Evolutionary conservation across 2,888 invertebrate genomes (phyloP), one percentile per base, ranked within the genome.

Genomic region (Anticlea derivata): DNA sequence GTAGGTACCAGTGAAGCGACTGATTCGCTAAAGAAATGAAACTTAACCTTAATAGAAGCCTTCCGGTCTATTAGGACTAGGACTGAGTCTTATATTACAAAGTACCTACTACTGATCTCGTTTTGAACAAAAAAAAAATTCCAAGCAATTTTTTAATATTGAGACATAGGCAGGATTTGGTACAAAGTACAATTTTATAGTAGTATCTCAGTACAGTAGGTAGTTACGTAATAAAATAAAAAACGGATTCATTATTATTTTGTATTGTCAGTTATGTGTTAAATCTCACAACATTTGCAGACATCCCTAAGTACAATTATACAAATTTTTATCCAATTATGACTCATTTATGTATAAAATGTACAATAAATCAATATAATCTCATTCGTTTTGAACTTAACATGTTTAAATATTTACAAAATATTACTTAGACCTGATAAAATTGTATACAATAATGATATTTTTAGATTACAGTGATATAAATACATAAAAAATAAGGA

Each of bases 261-360:
- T 83, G 89, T 89, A 90, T 90, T 89, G 90, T 90, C 89, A 85
- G 81, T 88, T 85, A 86, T 81, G 83, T 85, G 82, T 87, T 79
- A 75, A 84, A 87, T 83, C 80, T 86, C 87, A 86, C 88, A 89
- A 85, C 81, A 83, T 87, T 83, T 86, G 85, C 86, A 86, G 81
- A 83, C 75, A 73, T 68, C 74, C 50, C 84, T 87, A 86, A 81
- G 78, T 75, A 80, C 75, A 81, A 83, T 62, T 83, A 83, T 88
- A 89, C 86, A 89, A 85, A 85, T 75, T 78, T 78, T 75, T 79
- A 80, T 83, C 83, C 85, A 83, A 86, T 76, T 80, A 83, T 87
- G 87, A 89, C 87, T 88, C 82, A 73, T 75, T 69, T 86, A 84
- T 89, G 88, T 88, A 89, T 89, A 89, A 87, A 90, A 89, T 89